phyloP scores from a whole-genome alignment of 2,888 invertebrate genomes.

The Elegia similella region DNA sequence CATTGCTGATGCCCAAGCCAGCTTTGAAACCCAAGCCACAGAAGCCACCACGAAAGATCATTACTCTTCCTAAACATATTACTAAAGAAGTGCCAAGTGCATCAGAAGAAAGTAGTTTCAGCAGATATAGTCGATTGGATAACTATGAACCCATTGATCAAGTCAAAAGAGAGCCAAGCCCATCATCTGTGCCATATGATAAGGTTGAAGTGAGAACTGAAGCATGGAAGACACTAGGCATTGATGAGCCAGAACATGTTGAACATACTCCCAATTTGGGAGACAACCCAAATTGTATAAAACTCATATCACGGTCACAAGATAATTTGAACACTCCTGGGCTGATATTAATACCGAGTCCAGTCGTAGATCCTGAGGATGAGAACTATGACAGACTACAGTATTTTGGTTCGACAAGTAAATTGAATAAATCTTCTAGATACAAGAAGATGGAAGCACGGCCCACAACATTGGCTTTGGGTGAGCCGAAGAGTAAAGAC shows the following conservation, averaged over 20 bases:
- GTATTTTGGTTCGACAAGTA: conserved; percentile 89
- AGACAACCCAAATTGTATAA: conserved; percentile 72
- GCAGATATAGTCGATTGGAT: conserved; percentile 78
- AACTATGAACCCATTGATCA: conserved; percentile 76
- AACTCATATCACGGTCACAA: conserved; percentile 76
- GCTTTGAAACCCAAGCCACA: conserved; percentile 82
- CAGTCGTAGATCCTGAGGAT: conserved; percentile 74
- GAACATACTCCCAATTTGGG: conserved; percentile 80
- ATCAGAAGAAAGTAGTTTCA: conserved; percentile 72
- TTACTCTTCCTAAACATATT: conserved; percentile 62
- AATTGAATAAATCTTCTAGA: conserved; percentile 81
- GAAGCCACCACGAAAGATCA: conserved; percentile 83
- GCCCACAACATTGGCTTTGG: conserved; percentile 76
- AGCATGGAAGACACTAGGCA: conserved; percentile 91
- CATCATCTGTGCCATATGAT: conserved; percentile 84
- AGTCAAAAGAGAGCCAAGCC: conserved; percentile 72
- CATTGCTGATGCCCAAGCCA: conserved; percentile 78
- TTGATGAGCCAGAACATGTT: conserved; percentile 87
- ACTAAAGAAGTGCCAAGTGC: conserved; percentile 61
- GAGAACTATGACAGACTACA: conserved; percentile 90
- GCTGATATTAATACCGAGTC: conserved; percentile 78
- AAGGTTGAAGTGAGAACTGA: conserved; percentile 88
- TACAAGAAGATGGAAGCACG: conserved; percentile 87
- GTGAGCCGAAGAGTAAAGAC: conserved; percentile 68
- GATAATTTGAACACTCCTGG: conserved; percentile 70